Base-by-base conservation (phyloP, 2,113 vertebrate genomes). In the Istiophorus platypterus region DNA sequence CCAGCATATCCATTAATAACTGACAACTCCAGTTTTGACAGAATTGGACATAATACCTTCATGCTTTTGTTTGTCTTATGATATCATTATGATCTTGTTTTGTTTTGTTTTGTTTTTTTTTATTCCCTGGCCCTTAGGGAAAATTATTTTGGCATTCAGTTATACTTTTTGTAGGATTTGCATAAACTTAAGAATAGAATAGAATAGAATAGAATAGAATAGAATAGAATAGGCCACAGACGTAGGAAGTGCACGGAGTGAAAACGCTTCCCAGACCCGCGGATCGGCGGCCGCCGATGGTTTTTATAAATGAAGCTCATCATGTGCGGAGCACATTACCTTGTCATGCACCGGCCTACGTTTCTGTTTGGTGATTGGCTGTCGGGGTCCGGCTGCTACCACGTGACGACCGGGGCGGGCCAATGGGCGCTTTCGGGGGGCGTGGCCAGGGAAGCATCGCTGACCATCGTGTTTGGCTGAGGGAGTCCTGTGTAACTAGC, bases 381-480 rank as follows among this genome's bases (percentile, higher is more conserved):
- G 2, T 17, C n/a, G 26, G 9, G 9, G 2, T n/a, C 0, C 47
- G 78, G 18, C 52, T 62, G 0, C 5, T 7, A 78, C 24, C 87
- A 92, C 83, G 82, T 93, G 88, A 41, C 1, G 12, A 1, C 1
- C 11, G 15, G 4, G 0, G 0, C 70, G 0, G 63, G 2, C 91
- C 91, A 93, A 92, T 91, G 3, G 56, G 22, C 6, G 62, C 37
- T 64, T 11, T 47, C 0, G 63, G 76, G 63, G 76, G 88, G 92
- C 57, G 90, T 82, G 86, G 73, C 0, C 14, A 68, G 12, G 10
- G 26, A 77, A 79, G 74, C 84, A 24, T 58, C 66, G 83, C 74
- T 70, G n/a, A 34, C 68, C 75, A 72, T 76, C 85, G 86, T 86
- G 91, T 81, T 81, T 93, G 93, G 78, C 78, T 9, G 72, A 69